Evolutionary conservation across 2,113 vertebrate species (phyloP).

Genomic region (Uria aalge): DNA sequence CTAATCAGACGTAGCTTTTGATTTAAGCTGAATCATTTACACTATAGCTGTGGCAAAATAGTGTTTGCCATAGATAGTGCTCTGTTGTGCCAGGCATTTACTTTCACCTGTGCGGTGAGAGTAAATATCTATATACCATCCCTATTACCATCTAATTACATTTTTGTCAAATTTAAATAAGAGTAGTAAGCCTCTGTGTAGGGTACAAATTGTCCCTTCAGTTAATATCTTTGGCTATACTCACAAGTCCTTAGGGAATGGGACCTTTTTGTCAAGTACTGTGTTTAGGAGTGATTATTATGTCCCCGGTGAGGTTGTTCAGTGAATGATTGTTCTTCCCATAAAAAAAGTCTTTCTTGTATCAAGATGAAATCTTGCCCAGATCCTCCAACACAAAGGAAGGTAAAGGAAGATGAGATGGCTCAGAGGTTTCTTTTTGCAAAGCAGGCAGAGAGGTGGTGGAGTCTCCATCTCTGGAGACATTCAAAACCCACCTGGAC

Average conservation of each 20-base stretch:
- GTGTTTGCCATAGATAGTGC: not conserved
- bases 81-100: not conserved
- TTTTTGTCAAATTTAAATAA: not conserved
- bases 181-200: not conserved
- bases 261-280: not conserved
- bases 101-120: not conserved
- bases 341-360: not conserved
- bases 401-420: not conserved
- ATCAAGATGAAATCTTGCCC: not conserved
- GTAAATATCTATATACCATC: not conserved
- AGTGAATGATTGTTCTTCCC: not conserved
- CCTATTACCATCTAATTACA: not conserved
- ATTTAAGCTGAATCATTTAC: not conserved
- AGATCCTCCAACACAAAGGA: not conserved
- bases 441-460: not conserved
- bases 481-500: too few relatives aligned
- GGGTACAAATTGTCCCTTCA: not conserved
- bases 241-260: not conserved
- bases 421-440: not conserved
- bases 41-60: not conserved
- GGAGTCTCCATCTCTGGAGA: too few relatives aligned
- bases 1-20: not conserved
- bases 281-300: not conserved
- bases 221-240: not conserved
- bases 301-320: not conserved